Evolutionary conservation across 2,888 invertebrate species (phyloP).

Genomic region (Phaedon cochleariae): DNA sequence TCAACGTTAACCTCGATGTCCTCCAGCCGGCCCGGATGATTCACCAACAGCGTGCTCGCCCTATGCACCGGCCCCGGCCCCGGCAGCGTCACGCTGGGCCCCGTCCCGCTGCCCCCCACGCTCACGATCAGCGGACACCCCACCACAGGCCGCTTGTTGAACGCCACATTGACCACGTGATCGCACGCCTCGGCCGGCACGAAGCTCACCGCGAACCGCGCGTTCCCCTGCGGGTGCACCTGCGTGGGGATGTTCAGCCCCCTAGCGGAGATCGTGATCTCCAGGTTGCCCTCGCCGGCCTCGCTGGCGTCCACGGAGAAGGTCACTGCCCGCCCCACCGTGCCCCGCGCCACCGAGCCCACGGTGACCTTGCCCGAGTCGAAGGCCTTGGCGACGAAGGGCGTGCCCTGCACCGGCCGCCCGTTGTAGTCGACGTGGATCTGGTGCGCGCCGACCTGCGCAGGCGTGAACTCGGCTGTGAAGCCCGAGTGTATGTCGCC

Average conservation of each 20-base stretch:
- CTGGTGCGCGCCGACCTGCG: constrained; percentile 91
- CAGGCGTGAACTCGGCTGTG: constrained; percentile 91
- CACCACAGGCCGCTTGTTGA: constrained; percentile 89
- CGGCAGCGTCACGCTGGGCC: constrained; percentile 76
- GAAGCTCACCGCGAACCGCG: constrained; percentile 94
- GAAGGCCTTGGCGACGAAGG: constrained; percentile 91
- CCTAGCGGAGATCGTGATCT: constrained; percentile 94
- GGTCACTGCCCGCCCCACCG: constrained; percentile 91
- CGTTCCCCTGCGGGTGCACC: constrained; percentile 89
- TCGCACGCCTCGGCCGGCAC: constrained; percentile 93
- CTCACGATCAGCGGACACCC: constrained; percentile 92
- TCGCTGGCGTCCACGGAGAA: constrained; percentile 95
- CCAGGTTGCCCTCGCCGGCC: constrained; percentile 96
- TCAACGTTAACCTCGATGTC: constrained; percentile 97
- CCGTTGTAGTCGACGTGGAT: constrained; percentile 92
- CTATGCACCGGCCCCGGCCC: constrained; percentile 78
- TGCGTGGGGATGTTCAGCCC: constrained; percentile 95
- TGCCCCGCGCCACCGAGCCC: constrained; percentile 79
- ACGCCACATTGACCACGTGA: constrained; percentile 96
- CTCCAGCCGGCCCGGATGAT: constrained; percentile 86
- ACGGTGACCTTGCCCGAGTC: constrained; percentile 87
- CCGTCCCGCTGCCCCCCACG: constrained; percentile 73
- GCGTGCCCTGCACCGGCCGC: constrained; percentile 87
- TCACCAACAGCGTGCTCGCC: constrained; percentile 75
- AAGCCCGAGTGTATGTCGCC: constrained; percentile 89